These are phyloP conservation scores for Pomatostomus ruficeps DNA, from an alignment of 2,113 vertebrate species.

Conservation along the genomic window DNA sequence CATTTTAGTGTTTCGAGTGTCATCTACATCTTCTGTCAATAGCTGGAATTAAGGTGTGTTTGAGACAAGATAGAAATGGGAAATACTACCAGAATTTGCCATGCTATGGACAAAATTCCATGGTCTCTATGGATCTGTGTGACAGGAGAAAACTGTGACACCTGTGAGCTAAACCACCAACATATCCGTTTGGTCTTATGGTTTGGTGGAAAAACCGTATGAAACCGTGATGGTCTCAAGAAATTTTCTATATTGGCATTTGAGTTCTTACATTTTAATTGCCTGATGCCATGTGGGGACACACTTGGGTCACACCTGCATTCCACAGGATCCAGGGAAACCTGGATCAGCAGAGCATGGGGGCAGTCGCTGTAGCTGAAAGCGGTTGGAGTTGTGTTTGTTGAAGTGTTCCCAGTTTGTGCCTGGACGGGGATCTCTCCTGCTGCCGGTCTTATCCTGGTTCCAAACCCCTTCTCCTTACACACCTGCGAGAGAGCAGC, in stretches of 20 bases:
- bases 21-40: background rate
- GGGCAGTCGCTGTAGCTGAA: background rate
- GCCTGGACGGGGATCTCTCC: background rate
- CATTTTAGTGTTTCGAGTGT: background rate
- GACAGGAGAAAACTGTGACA: background rate
- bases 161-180: background rate
- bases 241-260: background rate
- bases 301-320: background rate
- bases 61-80: background rate
- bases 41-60: background rate
- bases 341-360: rapidly evolving
- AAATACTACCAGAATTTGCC: background rate
- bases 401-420: background rate
- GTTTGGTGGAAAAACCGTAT: rapidly evolving
- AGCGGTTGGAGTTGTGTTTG: background rate
- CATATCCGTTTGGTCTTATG: rapidly evolving
- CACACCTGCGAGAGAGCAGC: background rate
- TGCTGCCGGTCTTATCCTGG: background rate
- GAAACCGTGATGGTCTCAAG: background rate
- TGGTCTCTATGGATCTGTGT: background rate
- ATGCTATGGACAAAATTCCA: rapidly evolving
- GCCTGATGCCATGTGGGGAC: background rate
- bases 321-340: background rate
- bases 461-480: background rate
- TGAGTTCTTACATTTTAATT: rapidly evolving